Evolutionary conservation across 2,113 vertebrate species (phyloP), one percentile per base, ranked within the genome.

Genomic region (Dicentrarchus labrax): DNA sequence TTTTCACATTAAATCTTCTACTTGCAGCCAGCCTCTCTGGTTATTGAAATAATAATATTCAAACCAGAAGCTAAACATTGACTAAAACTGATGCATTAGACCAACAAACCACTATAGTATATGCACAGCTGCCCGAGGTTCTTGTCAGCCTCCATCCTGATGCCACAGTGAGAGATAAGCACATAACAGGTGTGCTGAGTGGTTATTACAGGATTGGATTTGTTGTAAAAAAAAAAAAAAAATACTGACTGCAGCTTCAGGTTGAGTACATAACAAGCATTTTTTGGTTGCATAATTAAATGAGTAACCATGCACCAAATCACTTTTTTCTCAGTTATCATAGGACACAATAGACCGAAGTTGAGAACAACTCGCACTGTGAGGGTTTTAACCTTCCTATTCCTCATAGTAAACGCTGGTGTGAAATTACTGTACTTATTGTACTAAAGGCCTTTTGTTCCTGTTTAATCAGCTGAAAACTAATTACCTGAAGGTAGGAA

Each of bases 401-500:
- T 59, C 57, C 5, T 70, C 17, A 12, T 22, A 50, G 39, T 70
- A 59, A 43, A 59, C 47, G 4, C n/a, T 50, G 30, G 74, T 83
- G 78, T 71, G 65, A 85, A 74, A 84, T 76, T 21, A 59, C 48
- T 62, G 38, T 48, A 67, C 84, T 82, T 72, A 57, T 38, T 54
- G 57, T 8, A 56, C 81, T 86, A 70, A 88, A 90, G 75, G 79
- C 86, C 68, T 73, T 78, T 86, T 75, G 74, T 80, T 68, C 62
- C 54, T 43, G 82, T 84, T 86, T 85, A 91, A 92, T 93, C 88
- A 84, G 71, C 64, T 47, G 15, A 36, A 67, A 59, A 78, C 47
- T 87, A 83, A 91, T 92, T 70, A 84, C 79, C 86, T 65, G 65
- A 64, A 72, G 69, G 57, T 60, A 80, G 84, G 88, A 89, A 90